Conservation (phyloP, 2,113 vertebrate species). For the Neodon shergylaensis region DNA sequence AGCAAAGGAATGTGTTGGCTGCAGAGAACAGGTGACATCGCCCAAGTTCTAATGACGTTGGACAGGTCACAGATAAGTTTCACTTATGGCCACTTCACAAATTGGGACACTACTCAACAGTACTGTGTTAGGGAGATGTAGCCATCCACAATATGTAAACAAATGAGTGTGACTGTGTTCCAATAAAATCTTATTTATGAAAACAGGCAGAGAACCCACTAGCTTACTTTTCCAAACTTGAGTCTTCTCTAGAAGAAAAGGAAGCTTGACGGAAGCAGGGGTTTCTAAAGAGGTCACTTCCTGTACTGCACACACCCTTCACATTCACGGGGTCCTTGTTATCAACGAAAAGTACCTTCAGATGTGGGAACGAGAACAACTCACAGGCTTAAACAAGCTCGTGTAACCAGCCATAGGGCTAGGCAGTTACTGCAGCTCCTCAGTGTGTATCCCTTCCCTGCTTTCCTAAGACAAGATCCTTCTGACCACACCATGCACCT, state of each 20-base stretch:
- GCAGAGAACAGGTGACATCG: neutral
- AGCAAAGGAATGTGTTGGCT: neutral
- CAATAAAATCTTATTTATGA: constrained; percentile 55
- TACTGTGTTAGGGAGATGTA: neutral
- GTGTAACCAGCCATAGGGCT: neutral
- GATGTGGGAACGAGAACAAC: neutral
- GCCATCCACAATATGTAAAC: neutral
- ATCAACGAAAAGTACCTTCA: neutral
- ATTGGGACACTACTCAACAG: neutral
- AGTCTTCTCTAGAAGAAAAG: neutral
- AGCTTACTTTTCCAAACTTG: neutral
- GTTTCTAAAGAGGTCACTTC: neutral
- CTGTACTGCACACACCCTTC: neutral
- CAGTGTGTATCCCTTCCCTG: neutral
- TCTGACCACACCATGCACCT: neutral
- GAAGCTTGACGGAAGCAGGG: neutral
- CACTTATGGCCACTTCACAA: neutral
- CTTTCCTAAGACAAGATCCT: neutral
- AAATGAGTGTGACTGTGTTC: neutral
- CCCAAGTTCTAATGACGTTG: neutral
- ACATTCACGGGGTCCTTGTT: neutral
- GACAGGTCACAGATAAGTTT: neutral
- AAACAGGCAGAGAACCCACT: neutral
- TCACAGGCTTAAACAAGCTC: neutral
- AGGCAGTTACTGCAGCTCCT: neutral